Evolutionary conservation across 2,797 vertebrate species (phyloP).

Genomic region (Rhinogobio ventralis): DNA sequence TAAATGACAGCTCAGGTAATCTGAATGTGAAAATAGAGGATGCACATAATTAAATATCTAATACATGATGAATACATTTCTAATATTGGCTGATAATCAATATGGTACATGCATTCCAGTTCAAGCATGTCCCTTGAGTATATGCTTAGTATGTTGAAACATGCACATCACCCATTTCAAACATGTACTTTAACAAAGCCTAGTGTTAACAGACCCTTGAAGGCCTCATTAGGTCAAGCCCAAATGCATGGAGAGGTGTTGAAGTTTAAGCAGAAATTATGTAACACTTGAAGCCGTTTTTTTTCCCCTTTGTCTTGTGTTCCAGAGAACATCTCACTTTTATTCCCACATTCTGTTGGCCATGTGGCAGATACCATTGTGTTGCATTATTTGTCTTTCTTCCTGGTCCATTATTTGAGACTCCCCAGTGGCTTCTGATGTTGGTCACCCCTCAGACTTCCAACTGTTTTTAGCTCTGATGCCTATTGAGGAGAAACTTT

Average conservation of each 20-base stretch:
- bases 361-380: conserved; percentile 62
- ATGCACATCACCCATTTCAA: conserved; percentile 18
- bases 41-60: not conserved
- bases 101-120: not conserved
- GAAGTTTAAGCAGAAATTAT: conserved; percentile 52
- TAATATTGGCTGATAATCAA: not conserved
- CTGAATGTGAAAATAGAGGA: not conserved
- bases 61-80: not conserved
- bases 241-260: conserved; percentile 12
- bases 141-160: conserved; percentile 16
- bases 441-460: conserved; percentile 62
- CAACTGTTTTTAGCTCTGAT: conserved; percentile 64
- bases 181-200: conserved; percentile 14
- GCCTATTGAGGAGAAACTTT: conserved; percentile 67
- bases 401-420: conserved; percentile 75
- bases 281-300: conserved; percentile 60
- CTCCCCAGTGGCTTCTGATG: conserved; percentile 72
- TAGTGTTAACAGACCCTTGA: not conserved
- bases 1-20: not conserved
- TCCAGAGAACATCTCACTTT: conserved; percentile 60
- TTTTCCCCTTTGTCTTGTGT: conserved; percentile 66
- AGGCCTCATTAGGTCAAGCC: not conserved
- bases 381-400: conserved; percentile 67
- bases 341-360: conserved; percentile 43
- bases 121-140: conserved; percentile 1